Base-by-base conservation (phyloP, 2,113 vertebrate genomes). In the Mus musculus region DNA sequence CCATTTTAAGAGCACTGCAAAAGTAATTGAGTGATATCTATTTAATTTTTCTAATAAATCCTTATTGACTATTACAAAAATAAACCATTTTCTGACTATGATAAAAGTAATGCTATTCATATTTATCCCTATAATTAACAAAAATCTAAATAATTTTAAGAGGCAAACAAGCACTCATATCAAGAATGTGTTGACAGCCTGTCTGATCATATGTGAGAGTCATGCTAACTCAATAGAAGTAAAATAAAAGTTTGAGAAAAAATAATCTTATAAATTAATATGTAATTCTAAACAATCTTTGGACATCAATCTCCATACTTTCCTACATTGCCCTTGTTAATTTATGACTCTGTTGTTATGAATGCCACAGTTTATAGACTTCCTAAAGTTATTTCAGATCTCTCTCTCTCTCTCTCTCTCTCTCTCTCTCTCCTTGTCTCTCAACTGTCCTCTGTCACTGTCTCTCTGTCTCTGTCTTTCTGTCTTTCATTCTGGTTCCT, bases 11-110 rank as follows among this genome's bases (percentile, higher is more conserved):
- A 89, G 7, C 12, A 76, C 33, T 85, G 33, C 54, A 88, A 78
- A 88, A 72, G 11, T 81, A 78, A 52, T 19, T 65, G 16, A 54
- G 8, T 73, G 5, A 17, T 39, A 52, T 19, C 14, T 46, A 42
- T 36, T 85, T 46, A 42, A 46, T 85, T 30, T 26, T 22, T 85
- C 49, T 90, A 59, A 87, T 86, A 90, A 94, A 90, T 92, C 24
- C 13, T 76, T 89, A 49, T 52, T 94, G 26, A 86, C 26, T 72
- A 85, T 81, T 91, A n/a, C 33, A 67, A 75, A 88, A 81, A 92
- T 75, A 85, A 81, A 61, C 13, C 6, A 17, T 88, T 84, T 82
- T 49, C 26, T 80, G 5, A 26, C 11, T 87, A 72, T 56, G 69
- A 73, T 12, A 28, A 85, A 12, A 42, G 33, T 85, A 89, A 91